phyloP scores from a whole-genome alignment of 1,140 invertebrate genomes.

The Adoxophyes honmai region DNA sequence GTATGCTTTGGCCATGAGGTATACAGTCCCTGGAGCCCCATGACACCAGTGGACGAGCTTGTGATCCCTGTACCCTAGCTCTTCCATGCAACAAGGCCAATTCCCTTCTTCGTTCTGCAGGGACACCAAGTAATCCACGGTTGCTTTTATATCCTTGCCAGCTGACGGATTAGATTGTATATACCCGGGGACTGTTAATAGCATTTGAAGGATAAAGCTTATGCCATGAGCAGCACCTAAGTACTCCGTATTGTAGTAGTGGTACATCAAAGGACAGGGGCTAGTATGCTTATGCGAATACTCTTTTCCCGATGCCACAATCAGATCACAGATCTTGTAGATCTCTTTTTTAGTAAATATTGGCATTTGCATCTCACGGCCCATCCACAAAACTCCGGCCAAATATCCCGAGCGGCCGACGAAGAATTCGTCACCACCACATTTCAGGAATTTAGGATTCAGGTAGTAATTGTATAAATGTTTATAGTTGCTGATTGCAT shows the following conservation, averaged over 20 bases:
- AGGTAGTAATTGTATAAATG: slow-evolving; percentile 57
- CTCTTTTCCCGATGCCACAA: slow-evolving; percentile 83
- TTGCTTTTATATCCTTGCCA: slow-evolving; percentile 76
- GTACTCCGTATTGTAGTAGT: slow-evolving; percentile 92
- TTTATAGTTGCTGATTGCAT: slow-evolving; percentile 60
- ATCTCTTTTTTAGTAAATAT: slow-evolving; percentile 77
- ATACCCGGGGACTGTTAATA: slow-evolving; percentile 83
- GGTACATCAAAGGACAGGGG: slow-evolving; percentile 88
- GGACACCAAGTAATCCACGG: slow-evolving; percentile 81
- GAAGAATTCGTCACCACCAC: slow-evolving; percentile 90
- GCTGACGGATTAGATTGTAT: slow-evolving; percentile 75
- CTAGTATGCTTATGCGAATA: slow-evolving; percentile 80
- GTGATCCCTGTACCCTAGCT: slow-evolving; percentile 77
- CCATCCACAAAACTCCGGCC: slow-evolving; percentile 85
- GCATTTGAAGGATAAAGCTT: slow-evolving; percentile 81
- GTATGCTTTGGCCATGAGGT: slow-evolving; percentile 90
- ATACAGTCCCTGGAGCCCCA: slow-evolving; percentile 88
- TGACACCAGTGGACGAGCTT: slow-evolving; percentile 94
- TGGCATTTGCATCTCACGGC: slow-evolving; percentile 77
- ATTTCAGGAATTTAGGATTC: slow-evolving; percentile 80
- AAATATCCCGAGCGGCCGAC: slow-evolving; percentile 90
- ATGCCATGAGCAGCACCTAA: slow-evolving; percentile 90
- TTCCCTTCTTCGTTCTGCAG: slow-evolving; percentile 85
- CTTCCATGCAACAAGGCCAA: slow-evolving; percentile 87
- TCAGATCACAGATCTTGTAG: slow-evolving; percentile 81